Evolutionary conservation across 1,140 invertebrate genomes (phyloP), one percentile per base, ranked within the genome.

Genomic region (Bradynema listronoti): DNA sequence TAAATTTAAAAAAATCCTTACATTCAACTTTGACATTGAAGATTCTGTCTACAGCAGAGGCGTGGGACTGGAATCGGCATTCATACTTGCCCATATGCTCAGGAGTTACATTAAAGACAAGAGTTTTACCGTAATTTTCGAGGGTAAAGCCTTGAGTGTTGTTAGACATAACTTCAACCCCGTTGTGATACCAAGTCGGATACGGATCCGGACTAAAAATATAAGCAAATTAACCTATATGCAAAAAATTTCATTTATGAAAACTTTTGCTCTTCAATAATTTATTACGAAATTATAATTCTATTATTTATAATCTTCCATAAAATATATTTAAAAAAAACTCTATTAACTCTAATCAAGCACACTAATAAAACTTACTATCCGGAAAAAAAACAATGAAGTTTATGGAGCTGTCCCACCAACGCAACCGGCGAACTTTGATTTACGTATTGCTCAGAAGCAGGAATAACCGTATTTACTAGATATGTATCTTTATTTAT

Each of bases 321-420:
- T 9, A 51, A 51, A 51, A 22, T 51, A 33, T 22, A 11, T 51
- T 14, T 51, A 11, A n/a, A n/a, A n/a, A n/a, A n/a, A n/a, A n/a
- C n/a, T n/a, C n/a, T n/a, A n/a, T n/a, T n/a, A n/a, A n/a, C n/a
- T n/a, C n/a, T n/a, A n/a, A n/a, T n/a, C n/a, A n/a, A n/a, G n/a
- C n/a, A n/a, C n/a, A 16, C 16, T 22, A 43, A 41, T 14, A 27
- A 68, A 57, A 73, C 75, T 71, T 51, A 76, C 76, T 68, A 74
- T 58, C 76, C 74, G 29, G 76, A 77, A 58, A 77, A 77, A 53
- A 77, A 72, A 49, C 74, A 77, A 36, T 74, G 72, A n/a, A 77
- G 63, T 63, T 77, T 78, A 61, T 78, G 73, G 14, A 56, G 60
- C 33, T 78, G 68, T 39, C 74, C 74, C 30, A 78, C 60, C 11